These are phyloP conservation scores for Camponotus floridanus DNA, from an alignment of 1,140 invertebrate genomes.

Conservation along the genomic window DNA sequence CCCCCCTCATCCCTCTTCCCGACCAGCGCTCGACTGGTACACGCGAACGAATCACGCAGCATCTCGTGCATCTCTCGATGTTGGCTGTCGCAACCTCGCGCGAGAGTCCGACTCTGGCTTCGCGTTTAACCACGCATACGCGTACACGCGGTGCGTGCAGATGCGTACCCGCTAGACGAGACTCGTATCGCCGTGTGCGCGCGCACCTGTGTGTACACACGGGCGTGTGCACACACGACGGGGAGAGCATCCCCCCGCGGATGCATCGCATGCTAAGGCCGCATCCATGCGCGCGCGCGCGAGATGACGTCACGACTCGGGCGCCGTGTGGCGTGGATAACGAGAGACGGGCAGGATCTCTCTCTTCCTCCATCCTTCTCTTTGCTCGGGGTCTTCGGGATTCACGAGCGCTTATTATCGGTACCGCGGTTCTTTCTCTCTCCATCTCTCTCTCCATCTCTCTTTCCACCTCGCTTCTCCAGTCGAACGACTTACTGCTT, in stretches of 20 bases:
- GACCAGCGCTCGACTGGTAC: background rate
- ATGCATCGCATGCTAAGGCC: constrained; percentile 51
- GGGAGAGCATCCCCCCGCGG: background rate
- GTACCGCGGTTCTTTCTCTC: constrained; percentile 61
- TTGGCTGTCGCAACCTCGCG: constrained; percentile 2
- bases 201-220: constrained; percentile 52
- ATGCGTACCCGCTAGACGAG: constrained; percentile 26
- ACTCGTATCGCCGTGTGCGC: background rate
- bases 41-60: constrained; percentile 30
- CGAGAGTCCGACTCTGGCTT: constrained; percentile 2
- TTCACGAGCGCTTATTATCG: constrained; percentile 81
- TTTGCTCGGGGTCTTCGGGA: constrained; percentile 52
- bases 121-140: constrained; percentile 11
- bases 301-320: constrained; percentile 76
- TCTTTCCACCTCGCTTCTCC: background rate
- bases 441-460: no score
- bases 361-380: background rate
- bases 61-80: constrained; percentile 49
- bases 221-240: constrained; percentile 37
- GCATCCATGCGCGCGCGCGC: constrained; percentile 59
- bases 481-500: constrained; percentile 49
- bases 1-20: no score
- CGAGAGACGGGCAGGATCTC: constrained; percentile 73
- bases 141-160: constrained; percentile 18
- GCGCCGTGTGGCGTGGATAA: constrained; percentile 79